Percentiles rank a stretch among this genome's conserved stretches.
Evolutionary conservation across 2,888 invertebrate species (phyloP).

Genomic region (Microctonus brassicae): DNA sequence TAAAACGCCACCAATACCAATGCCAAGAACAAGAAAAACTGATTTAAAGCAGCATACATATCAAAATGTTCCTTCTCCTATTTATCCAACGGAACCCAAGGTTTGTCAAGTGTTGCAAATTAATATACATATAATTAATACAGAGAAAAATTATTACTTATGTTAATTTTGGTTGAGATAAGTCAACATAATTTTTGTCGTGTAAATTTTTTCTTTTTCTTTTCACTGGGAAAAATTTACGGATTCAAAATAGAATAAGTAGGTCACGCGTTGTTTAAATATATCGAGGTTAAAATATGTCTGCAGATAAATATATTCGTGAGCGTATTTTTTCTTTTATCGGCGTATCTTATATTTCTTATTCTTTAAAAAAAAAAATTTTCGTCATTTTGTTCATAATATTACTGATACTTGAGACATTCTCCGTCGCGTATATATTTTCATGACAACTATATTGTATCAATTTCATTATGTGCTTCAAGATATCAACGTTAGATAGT

Average conservation of each 20-base stretch:
- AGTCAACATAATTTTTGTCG: neutral
- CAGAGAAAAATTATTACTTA: neutral
- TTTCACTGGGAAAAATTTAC: neutral
- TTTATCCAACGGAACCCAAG: conserved; percentile 64
- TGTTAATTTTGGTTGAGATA: neutral
- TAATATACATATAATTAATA: neutral
- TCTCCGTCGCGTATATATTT: too few relatives aligned
- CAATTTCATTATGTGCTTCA: too few relatives aligned
- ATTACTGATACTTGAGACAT: too few relatives aligned
- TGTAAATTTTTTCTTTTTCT: neutral
- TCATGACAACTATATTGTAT: too few relatives aligned
- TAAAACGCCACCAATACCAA: conserved; percentile 56
- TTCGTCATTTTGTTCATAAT: too few relatives aligned
- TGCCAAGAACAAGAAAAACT: conserved; percentile 59
- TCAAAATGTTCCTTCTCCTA: conserved; percentile 72
- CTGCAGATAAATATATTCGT: neutral
- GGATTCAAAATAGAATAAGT: neutral
- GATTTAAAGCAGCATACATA: conserved; percentile 70
- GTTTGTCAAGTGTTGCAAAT: conserved; percentile 10
- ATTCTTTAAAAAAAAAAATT: too few relatives aligned
- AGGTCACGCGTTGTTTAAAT: neutral
- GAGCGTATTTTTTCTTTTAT: neutral
- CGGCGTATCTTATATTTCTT: neutral
- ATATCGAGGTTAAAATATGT: neutral
- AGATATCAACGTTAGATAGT: too few relatives aligned